Percentiles rank a stretch among this genome's conserved stretches.
Evolutionary conservation across 2,888 invertebrate species (phyloP).

Genomic region (Cristatella mucedo): DNA sequence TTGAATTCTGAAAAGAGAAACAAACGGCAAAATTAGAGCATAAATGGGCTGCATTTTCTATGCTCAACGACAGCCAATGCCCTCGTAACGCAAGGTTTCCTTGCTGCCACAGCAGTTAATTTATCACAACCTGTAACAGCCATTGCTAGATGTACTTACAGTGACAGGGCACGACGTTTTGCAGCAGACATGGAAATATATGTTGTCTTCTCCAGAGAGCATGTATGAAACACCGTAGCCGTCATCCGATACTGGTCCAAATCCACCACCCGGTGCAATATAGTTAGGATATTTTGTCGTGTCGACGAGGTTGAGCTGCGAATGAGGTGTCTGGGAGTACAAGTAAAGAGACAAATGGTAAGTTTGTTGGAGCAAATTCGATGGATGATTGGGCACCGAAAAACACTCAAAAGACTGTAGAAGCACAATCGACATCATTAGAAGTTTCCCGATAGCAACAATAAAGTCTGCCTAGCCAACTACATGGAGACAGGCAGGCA

Average conservation of each 20-base stretch:
- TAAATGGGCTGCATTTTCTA: too few species aligned
- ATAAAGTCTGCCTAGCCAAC: too few species aligned
- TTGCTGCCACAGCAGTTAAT: too few species aligned
- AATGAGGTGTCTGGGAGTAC: constrained; percentile 69
- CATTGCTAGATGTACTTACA: constrained; percentile 46
- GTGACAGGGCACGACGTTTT: constrained; percentile 76
- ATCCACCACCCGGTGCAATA: constrained; percentile 89
- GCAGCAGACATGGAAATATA: constrained; percentile 95
- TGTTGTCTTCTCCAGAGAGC: constrained; percentile 80
- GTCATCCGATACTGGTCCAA: constrained; percentile 84
- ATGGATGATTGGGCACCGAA: too few species aligned
- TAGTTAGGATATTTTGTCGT: constrained; percentile 68
- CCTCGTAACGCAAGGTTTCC: not conserved
- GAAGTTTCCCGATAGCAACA: too few species aligned
- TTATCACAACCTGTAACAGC: not conserved
- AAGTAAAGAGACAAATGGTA: too few species aligned
- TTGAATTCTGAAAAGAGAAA: constrained; percentile 20
- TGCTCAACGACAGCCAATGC: too few species aligned
- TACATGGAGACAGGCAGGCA: too few species aligned
- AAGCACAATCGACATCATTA: too few species aligned
- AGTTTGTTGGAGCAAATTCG: too few species aligned
- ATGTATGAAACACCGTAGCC: constrained; percentile 98
- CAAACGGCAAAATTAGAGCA: not conserved
- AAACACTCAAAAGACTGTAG: too few species aligned
- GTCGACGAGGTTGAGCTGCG: constrained; percentile 77